These are phyloP conservation scores for Teleiodes luculella DNA, from an alignment of 2,888 invertebrate species.

Conservation along the genomic window DNA sequence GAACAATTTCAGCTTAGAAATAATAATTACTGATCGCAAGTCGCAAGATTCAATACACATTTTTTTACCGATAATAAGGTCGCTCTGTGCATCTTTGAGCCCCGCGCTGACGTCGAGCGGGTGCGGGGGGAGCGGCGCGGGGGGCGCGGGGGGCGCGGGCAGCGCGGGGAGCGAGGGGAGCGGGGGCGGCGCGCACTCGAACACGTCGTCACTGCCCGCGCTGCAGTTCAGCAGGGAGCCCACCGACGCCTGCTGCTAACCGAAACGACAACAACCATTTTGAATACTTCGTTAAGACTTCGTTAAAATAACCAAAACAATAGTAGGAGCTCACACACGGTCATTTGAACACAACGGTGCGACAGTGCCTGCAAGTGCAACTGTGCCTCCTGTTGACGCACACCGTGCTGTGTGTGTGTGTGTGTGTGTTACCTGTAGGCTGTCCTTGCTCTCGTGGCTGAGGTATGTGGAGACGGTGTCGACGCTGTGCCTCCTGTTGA, in stretches of 20 bases:
- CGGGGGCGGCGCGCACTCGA: constrained; percentile 53
- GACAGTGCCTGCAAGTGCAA: no score
- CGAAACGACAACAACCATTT: background rate
- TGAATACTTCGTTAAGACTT: no score
- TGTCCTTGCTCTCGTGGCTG: background rate
- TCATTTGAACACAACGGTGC: no score
- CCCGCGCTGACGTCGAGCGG: constrained; percentile 8
- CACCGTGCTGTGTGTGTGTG: no score
- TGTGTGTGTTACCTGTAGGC: background rate
- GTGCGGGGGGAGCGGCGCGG: constrained; percentile 24
- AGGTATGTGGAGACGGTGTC: background rate
- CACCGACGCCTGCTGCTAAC: constrained; percentile 69
- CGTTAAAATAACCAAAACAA: no score
- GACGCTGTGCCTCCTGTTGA: background rate
- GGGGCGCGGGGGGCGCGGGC: constrained; percentile 17
- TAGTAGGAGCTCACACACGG: no score
- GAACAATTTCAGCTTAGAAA: no score
- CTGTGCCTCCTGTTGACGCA: no score
- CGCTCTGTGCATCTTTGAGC: constrained; percentile 21
- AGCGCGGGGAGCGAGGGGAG: constrained; percentile 25
- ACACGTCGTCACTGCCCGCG: constrained; percentile 85
- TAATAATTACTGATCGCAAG: no score
- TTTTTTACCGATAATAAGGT: constrained; percentile 32
- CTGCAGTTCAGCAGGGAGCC: constrained; percentile 85
- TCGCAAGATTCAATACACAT: no score